phyloP scores from a whole-genome alignment of 2,797 vertebrate genomes.

The Hemitrygon akajei region DNA sequence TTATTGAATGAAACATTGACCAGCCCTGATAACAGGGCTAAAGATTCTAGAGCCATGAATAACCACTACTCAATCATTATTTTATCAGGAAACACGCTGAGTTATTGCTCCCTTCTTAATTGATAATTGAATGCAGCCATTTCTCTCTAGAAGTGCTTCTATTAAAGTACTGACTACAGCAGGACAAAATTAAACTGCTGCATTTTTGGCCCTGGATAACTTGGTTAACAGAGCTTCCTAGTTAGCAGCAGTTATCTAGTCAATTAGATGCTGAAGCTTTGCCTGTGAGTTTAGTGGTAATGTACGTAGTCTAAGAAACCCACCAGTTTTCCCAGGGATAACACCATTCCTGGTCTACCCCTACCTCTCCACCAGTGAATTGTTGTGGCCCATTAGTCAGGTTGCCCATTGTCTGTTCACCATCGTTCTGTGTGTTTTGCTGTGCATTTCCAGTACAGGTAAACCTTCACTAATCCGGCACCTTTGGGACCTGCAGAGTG shows the following conservation, averaged over 20 bases:
- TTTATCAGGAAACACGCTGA: background rate
- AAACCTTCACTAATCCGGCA: too few species aligned
- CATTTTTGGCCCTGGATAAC: too few species aligned
- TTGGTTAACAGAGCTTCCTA: too few species aligned
- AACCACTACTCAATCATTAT: background rate
- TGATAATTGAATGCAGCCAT: background rate
- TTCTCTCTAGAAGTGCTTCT: background rate
- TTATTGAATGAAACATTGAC: background rate
- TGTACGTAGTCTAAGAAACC: too few species aligned
- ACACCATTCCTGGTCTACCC: background rate
- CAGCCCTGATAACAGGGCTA: background rate
- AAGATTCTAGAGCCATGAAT: background rate
- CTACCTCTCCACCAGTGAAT: background rate
- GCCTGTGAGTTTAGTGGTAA: background rate
- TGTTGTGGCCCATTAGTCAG: background rate
- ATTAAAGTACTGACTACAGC: background rate
- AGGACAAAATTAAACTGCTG: background rate
- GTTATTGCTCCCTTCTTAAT: background rate
- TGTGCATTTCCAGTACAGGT: too few species aligned
- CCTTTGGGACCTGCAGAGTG: too few species aligned
- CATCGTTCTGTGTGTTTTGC: too few species aligned
- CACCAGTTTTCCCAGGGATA: background rate
- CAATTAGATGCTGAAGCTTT: background rate
- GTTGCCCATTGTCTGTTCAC: background rate
- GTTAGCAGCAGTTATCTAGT: background rate